phyloP scores from a whole-genome alignment of 2,113 vertebrate species.

The Stictonetta naevosa region DNA sequence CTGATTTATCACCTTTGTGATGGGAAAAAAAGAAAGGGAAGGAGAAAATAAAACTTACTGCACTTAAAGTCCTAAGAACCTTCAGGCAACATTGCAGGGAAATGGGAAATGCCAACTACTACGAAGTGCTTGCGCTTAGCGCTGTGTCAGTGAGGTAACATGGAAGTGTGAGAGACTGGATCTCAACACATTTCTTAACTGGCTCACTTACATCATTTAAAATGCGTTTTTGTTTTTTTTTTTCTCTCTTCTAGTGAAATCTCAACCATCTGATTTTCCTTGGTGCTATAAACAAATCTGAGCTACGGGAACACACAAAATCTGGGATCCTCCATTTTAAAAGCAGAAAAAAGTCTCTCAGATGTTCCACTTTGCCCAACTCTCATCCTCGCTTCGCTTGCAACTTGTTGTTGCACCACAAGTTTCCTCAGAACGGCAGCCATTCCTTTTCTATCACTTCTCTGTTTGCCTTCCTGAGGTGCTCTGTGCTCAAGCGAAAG shows the following conservation, averaged over 20 bases:
- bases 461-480: background rate
- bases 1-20: slow-evolving; percentile 26
- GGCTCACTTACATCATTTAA: background rate
- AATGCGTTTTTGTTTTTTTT: background rate
- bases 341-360: background rate
- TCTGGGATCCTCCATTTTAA: background rate
- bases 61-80: slow-evolving; percentile 1
- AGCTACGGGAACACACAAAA: background rate
- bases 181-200: background rate
- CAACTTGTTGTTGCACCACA: background rate
- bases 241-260: background rate
- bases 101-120: background rate
- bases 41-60: slow-evolving; percentile 5
- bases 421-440: background rate
- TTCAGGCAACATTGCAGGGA: background rate
- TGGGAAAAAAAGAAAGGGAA: slow-evolving; percentile 20
- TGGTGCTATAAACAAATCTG: background rate
- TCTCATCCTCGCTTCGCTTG: rapidly evolving
- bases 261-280: background rate
- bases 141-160: background rate
- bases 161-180: background rate
- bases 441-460: background rate
- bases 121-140: background rate
- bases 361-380: background rate
- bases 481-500: background rate